These are phyloP conservation scores for Rhabdophis nuchalis DNA, from an alignment of 2,797 vertebrate species.

Conservation along the genomic window DNA sequence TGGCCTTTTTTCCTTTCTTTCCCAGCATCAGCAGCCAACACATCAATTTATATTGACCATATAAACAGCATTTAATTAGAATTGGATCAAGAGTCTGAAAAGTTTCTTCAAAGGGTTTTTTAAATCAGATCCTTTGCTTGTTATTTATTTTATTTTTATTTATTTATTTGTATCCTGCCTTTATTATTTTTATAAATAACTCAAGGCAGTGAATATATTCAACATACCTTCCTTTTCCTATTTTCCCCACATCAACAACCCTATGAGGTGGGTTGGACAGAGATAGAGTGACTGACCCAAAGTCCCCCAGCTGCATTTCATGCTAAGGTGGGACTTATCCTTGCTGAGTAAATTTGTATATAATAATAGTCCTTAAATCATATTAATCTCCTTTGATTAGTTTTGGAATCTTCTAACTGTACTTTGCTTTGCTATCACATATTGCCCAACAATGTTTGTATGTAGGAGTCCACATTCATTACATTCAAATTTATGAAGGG, in stretches of 20 bases:
- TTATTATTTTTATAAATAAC: no score
- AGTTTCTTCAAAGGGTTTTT: not conserved
- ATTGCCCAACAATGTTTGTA: not conserved
- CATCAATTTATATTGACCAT: not conserved
- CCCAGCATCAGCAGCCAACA: not conserved
- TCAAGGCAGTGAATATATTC: no score
- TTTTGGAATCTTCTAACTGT: not conserved
- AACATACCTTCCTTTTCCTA: no score
- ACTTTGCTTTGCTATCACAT: not conserved
- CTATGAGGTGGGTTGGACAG: no score
- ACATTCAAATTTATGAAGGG: not conserved
- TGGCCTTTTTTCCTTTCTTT: not conserved
- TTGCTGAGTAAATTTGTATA: not conserved
- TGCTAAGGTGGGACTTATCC: not conserved
- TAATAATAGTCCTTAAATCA: not conserved
- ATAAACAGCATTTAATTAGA: not conserved
- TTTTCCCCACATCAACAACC: no score
- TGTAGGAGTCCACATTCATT: not conserved
- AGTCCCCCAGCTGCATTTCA: no score
- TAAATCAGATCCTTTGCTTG: not conserved
- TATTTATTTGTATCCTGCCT: no score
- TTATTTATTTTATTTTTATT: not conserved
- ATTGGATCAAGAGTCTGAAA: not conserved
- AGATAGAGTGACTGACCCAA: no score
- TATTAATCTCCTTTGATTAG: not conserved